Evolutionary conservation across 2,797 vertebrate genomes (phyloP).

Genomic region (Artibeus jamaicensis): DNA sequence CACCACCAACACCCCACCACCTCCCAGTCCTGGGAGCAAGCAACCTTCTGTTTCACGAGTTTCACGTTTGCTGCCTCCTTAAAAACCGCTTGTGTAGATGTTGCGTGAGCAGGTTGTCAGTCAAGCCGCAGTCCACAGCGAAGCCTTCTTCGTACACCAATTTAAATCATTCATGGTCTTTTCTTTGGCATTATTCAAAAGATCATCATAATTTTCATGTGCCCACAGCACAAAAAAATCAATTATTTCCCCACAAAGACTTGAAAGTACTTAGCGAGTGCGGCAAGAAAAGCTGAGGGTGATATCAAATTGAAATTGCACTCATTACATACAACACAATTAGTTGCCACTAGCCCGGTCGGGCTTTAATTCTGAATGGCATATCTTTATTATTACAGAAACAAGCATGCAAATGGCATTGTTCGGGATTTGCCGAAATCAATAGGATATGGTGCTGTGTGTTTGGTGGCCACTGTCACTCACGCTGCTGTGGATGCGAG

Average conservation of each 20-base stretch:
- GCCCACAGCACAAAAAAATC: conserved; percentile 99
- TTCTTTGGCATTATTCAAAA: conserved; percentile 99
- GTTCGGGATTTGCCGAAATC: conserved; percentile 99
- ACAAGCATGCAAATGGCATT: conserved; percentile 99
- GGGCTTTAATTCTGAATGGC: conserved; percentile 99
- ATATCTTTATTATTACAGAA: conserved; percentile 99
- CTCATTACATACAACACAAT: conserved; percentile 99
- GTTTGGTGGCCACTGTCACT: conserved; percentile 99
- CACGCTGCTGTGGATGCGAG: conserved; percentile 99
- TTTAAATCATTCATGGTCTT: conserved; percentile 99
- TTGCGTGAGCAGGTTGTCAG: conserved; percentile 95
- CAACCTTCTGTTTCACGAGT: conserved; percentile 84
- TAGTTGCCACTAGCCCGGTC: conserved; percentile 99
- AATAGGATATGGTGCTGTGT: conserved; percentile 99
- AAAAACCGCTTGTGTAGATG: conserved; percentile 97
- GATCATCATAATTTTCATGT: conserved; percentile 99
- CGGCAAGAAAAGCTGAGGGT: conserved; percentile 99
- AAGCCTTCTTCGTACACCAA: conserved; percentile 99
- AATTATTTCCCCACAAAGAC: conserved; percentile 99
- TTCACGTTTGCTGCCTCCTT: conserved; percentile 85
- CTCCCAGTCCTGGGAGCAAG: conserved; percentile 78
- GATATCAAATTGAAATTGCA: conserved; percentile 99
- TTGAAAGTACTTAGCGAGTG: conserved; percentile 99
- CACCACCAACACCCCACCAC: not conserved
- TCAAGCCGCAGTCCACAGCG: conserved; percentile 94